Evolutionary conservation across 2,797 vertebrate genomes (phyloP).

Genomic region (Urophycis tenuis): DNA sequence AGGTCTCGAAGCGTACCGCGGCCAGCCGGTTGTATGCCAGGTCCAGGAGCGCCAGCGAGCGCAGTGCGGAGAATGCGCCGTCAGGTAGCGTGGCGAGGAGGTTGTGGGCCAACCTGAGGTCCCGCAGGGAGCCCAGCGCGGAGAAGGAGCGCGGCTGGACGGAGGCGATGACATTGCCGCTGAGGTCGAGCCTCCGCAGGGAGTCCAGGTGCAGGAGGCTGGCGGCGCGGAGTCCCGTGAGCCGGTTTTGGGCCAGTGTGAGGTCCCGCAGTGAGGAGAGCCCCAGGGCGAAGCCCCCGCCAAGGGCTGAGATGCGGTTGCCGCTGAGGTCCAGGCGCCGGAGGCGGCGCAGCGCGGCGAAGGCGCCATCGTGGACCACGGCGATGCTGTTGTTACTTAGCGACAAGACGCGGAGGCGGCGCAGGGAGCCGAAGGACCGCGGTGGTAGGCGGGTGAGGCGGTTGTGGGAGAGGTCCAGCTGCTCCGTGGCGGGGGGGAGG

Average conservation of each 20-base stretch:
- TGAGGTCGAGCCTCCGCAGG: slow-evolving; percentile 71
- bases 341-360: slow-evolving; percentile 67
- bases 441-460: slow-evolving; percentile 55
- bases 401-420: slow-evolving; percentile 66
- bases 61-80: slow-evolving; percentile 74
- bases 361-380: slow-evolving; percentile 56
- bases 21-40: slow-evolving; percentile 65
- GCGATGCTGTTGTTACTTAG: slow-evolving; percentile 71
- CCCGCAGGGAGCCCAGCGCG: slow-evolving; percentile 66
- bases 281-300: slow-evolving; percentile 65
- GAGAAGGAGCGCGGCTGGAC: slow-evolving; percentile 66
- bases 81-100: slow-evolving; percentile 51
- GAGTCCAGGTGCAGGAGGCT: slow-evolving; percentile 69
- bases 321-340: slow-evolving; percentile 73
- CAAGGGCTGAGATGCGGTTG: slow-evolving; percentile 66
- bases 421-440: slow-evolving; percentile 48
- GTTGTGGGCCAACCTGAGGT: slow-evolving; percentile 70
- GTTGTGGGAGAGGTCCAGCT: slow-evolving; percentile 73
- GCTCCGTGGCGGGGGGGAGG: slow-evolving; percentile 64
- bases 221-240: slow-evolving; percentile 54
- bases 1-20: slow-evolving; percentile 68
- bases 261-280: slow-evolving; percentile 68
- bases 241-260: slow-evolving; percentile 65
- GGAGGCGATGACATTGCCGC: slow-evolving; percentile 62
- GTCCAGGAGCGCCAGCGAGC: slow-evolving; percentile 72